Conservation (phyloP, 35 echinoderm and acorn worm species). For the Holothuria glaberrima region DNA sequence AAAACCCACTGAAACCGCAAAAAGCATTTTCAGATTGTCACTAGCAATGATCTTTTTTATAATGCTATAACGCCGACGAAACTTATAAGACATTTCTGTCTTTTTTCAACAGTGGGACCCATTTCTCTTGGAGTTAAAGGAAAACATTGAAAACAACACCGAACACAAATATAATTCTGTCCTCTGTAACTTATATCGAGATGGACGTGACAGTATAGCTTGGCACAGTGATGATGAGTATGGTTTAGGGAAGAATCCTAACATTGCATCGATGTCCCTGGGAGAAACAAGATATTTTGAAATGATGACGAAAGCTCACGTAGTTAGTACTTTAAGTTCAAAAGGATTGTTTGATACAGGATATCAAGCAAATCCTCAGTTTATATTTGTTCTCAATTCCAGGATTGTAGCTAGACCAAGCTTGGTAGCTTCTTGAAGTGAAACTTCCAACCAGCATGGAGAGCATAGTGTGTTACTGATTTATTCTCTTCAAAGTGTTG, state of each 20-base stretch:
- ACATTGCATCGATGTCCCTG: slow-evolving; percentile 88
- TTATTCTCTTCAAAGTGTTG: too few species aligned
- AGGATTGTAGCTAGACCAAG: too few species aligned
- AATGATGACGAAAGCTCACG: slow-evolving; percentile 73
- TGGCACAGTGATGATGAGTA: slow-evolving; percentile 98
- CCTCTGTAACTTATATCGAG: slow-evolving; percentile 78
- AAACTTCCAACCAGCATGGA: too few species aligned
- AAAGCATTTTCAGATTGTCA: too few species aligned
- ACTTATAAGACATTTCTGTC: background rate
- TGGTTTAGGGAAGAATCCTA: slow-evolving; percentile 72
- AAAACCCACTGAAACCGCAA: too few species aligned
- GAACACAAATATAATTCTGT: slow-evolving; percentile 77
- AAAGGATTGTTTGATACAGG: too few species aligned
- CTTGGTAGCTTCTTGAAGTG: too few species aligned
- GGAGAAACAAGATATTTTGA: slow-evolving; percentile 87
- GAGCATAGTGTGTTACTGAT: too few species aligned
- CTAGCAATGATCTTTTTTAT: background rate
- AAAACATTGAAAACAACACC: slow-evolving; percentile 63
- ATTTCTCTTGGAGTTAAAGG: slow-evolving; percentile 51
- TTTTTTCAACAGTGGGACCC: slow-evolving; percentile 73
- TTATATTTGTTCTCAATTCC: too few species aligned
- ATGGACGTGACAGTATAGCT: slow-evolving; percentile 75
- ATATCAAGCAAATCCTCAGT: too few species aligned
- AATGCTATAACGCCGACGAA: too few species aligned
- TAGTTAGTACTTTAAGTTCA: slow-evolving; percentile 11